phyloP scores from a whole-genome alignment of 2,797 vertebrate species.

The Alauda arvensis region DNA sequence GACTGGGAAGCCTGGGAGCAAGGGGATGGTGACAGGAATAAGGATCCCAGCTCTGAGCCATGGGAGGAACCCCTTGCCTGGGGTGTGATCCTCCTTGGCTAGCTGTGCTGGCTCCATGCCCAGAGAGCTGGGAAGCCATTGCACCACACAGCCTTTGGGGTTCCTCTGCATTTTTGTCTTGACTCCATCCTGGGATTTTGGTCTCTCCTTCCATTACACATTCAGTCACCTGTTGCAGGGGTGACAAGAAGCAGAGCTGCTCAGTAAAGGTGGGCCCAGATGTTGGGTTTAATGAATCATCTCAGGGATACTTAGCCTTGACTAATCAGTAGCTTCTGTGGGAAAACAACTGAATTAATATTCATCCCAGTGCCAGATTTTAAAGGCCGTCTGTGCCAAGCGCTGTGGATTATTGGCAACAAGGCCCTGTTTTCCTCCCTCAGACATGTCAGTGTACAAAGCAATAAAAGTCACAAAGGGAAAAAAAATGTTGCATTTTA shows the following conservation, averaged over 20 bases:
- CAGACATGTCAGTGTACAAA: constrained; percentile 61
- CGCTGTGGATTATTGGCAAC: constrained; percentile 56
- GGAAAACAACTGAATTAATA: constrained; percentile 72
- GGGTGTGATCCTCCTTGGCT: constrained; percentile 25
- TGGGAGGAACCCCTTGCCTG: neutral
- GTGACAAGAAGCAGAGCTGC: neutral
- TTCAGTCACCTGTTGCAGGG: neutral
- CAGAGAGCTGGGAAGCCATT: neutral
- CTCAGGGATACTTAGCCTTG: constrained; percentile 60
- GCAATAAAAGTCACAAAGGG: constrained; percentile 63
- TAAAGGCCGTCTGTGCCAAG: constrained; percentile 58
- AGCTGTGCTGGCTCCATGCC: neutral
- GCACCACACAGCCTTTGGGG: neutral
- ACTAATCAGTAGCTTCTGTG: constrained; percentile 69
- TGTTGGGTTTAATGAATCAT: constrained; percentile 67
- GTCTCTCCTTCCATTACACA: neutral
- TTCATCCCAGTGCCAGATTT: constrained; percentile 50
- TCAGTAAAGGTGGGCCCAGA: constrained; percentile 37
- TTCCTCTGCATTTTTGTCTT: neutral
- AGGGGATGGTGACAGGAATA: neutral
- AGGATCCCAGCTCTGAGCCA: neutral
- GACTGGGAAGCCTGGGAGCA: neutral
- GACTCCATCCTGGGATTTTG: neutral
- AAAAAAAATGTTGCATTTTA: constrained; percentile 67
- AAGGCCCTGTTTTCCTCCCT: constrained; percentile 62